Conservation (phyloP, 2,113 vertebrate genomes). For the Spea bombifrons region DNA sequence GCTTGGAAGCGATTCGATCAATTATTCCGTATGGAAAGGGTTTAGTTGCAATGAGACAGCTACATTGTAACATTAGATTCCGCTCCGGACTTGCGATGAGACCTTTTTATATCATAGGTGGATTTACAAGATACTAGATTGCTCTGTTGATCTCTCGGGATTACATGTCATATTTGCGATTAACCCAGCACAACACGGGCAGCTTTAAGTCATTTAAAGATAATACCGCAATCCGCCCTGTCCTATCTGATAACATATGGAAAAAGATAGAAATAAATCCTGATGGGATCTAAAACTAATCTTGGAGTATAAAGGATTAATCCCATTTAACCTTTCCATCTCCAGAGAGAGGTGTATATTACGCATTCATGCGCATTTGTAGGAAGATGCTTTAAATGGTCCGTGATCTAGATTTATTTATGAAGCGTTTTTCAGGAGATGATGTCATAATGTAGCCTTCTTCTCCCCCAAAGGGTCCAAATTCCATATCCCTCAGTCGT, state of each 20-base stretch:
- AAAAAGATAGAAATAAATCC: background rate
- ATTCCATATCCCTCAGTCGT: no score
- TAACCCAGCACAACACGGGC: constrained; percentile 27
- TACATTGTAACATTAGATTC: constrained; percentile 9
- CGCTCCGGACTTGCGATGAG: constrained; percentile 7
- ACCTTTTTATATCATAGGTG: constrained; percentile 8
- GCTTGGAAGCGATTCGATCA: no score
- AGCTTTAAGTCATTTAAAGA: constrained; percentile 44
- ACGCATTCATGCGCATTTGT: no score
- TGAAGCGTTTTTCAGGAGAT: no score
- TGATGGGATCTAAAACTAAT: background rate
- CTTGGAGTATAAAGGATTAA: background rate
- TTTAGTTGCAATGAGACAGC: constrained; percentile 3
- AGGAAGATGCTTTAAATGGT: background rate
- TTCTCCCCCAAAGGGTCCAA: no score
- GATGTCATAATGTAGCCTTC: no score
- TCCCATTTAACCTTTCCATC: background rate
- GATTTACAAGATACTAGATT: constrained; percentile 31
- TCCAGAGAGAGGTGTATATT: no score
- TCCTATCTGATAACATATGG: constrained; percentile 28
- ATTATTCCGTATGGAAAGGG: no score
- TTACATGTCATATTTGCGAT: constrained; percentile 34
- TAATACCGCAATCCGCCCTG: constrained; percentile 26
- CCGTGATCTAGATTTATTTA: no score
- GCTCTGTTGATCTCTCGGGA: constrained; percentile 24